phyloP scores from a whole-genome alignment of 2,888 invertebrate species.

The Dryobota labecula region DNA sequence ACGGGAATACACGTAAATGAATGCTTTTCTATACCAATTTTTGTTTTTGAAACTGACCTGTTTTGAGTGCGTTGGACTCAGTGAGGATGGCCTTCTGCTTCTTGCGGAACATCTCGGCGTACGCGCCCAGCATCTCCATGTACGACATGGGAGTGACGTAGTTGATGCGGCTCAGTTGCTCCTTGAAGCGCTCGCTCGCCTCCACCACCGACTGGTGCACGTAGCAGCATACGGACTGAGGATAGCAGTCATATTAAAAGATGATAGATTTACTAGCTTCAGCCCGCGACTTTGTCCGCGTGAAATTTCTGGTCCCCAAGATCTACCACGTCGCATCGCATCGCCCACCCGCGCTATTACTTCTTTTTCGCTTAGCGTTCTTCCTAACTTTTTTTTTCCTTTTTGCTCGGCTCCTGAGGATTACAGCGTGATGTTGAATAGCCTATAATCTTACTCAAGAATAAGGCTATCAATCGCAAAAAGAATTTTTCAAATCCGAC shows the following conservation, averaged over 20 bases:
- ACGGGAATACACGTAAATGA: too few relatives aligned
- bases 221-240: slow-evolving; percentile 85
- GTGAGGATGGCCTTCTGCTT: slow-evolving; percentile 91
- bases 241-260: not conserved
- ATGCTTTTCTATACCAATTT: not conserved
- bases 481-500: too few relatives aligned
- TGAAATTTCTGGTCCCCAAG: too few relatives aligned
- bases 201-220: slow-evolving; percentile 94
- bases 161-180: slow-evolving; percentile 93
- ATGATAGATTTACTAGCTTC: not conserved
- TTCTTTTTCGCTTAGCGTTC: too few relatives aligned
- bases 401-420: too few relatives aligned
- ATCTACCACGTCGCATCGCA: too few relatives aligned
- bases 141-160: slow-evolving; percentile 98
- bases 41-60: slow-evolving; percentile 71
- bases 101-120: slow-evolving; percentile 93
- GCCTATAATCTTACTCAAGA: too few relatives aligned
- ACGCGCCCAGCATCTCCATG: slow-evolving; percentile 95
- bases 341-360: too few relatives aligned
- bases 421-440: too few relatives aligned
- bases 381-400: too few relatives aligned
- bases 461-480: too few relatives aligned
- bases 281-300: too few relatives aligned
- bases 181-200: slow-evolving; percentile 93
- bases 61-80: slow-evolving; percentile 91